phyloP scores from a whole-genome alignment of 1,140 invertebrate genomes.

The Lordiphosa mommai region DNA sequence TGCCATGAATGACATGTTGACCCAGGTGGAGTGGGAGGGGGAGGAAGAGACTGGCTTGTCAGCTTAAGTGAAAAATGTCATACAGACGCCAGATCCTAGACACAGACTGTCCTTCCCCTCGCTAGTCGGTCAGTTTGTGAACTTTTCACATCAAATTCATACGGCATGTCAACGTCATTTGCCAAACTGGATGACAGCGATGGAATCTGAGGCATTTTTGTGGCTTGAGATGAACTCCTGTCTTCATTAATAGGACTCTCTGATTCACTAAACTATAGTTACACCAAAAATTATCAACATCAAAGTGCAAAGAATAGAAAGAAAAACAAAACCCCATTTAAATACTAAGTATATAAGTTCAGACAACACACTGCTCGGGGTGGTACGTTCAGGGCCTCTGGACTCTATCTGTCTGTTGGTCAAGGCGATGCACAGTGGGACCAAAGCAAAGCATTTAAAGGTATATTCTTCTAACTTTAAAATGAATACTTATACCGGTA shows the following conservation, averaged over 20 bases:
- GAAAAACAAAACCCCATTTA: neutral
- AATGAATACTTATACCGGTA: too few species aligned
- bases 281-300: neutral
- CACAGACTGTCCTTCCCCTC: slow-evolving; percentile 15
- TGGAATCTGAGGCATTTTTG: neutral
- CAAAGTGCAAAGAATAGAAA: neutral
- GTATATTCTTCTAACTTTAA: too few species aligned
- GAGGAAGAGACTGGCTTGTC: slow-evolving; percentile 41
- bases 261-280: too few species aligned
- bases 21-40: slow-evolving; percentile 8
- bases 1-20: slow-evolving; percentile 60
- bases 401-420: slow-evolving; percentile 1
- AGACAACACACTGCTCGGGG: neutral
- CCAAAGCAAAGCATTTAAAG: too few species aligned
- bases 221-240: too few species aligned
- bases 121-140: slow-evolving; percentile 27
- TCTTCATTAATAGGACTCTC: too few species aligned
- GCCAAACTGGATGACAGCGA: slow-evolving; percentile 9
- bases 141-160: slow-evolving; percentile 59
- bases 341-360: slow-evolving; percentile 4
- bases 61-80: slow-evolving; percentile 75
- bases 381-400: slow-evolving; percentile 1
- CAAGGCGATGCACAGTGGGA: slow-evolving; percentile 7
- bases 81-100: slow-evolving; percentile 40
- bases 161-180: slow-evolving; percentile 50